phyloP scores from a whole-genome alignment of 1,140 invertebrate genomes.

The Metaphire vulgaris region DNA sequence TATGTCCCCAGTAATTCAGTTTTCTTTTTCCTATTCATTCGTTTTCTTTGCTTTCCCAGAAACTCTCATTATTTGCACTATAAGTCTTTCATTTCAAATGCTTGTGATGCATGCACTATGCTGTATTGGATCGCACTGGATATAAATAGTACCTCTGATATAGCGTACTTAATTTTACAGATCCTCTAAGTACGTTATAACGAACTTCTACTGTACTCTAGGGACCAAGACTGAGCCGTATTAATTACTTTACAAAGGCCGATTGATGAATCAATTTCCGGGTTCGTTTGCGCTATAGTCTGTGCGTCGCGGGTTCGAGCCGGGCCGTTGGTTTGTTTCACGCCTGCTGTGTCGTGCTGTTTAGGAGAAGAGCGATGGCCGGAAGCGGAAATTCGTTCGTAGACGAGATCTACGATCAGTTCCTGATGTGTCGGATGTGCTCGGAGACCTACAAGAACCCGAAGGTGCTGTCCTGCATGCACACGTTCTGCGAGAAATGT shows the following conservation, averaged over 20 bases:
- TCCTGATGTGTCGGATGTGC: slow-evolving; percentile 53
- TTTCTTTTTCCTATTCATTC: too few species aligned
- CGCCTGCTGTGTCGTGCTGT: too few species aligned
- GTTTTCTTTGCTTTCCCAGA: too few species aligned
- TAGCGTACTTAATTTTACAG: too few species aligned
- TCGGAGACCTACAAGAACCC: slow-evolving; percentile 56
- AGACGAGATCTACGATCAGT: slow-evolving; percentile 52
- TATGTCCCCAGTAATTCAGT: too few species aligned
- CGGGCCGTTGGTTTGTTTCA: too few species aligned
- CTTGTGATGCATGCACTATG: too few species aligned
- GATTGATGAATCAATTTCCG: background rate
- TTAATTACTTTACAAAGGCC: background rate
- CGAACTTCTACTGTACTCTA: background rate
- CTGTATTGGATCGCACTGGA: too few species aligned
- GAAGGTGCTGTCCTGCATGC: slow-evolving; percentile 79
- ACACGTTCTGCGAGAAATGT: slow-evolving; percentile 85
- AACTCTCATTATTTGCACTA: too few species aligned
- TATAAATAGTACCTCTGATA: too few species aligned
- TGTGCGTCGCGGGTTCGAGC: background rate
- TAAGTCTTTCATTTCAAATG: too few species aligned
- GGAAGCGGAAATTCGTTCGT: slow-evolving; percentile 44
- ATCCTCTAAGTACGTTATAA: too few species aligned
- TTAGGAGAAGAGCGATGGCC: slow-evolving; percentile 13
- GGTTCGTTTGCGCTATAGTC: background rate
- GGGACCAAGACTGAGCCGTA: background rate